Evolutionary conservation across 1,140 invertebrate genomes (phyloP), one percentile per base, ranked within the genome.

Genomic region (Panagrolaimus sp.): DNA sequence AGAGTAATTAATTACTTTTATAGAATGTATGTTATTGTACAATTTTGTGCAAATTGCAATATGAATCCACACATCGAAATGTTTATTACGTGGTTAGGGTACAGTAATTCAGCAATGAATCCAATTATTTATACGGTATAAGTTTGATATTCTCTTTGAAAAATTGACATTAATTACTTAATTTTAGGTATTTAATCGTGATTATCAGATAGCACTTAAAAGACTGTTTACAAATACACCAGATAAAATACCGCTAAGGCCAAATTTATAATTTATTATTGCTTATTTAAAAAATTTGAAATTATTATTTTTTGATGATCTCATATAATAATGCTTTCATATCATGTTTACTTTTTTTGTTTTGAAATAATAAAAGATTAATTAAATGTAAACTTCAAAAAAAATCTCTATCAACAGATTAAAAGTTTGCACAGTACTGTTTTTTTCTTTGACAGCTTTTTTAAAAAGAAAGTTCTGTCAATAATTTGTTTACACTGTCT

Each of bases 31-130:
- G 74, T 82, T 4, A 16, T 83, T 5, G 74, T 82, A 4, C 80
- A 82, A 45, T 82, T 82, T 48, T 82, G 80, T 63, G 63, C 69
- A 43, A 48, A 67, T 23, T 82, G 80, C 65, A 65, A 69, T 38
- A 57, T 80, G 5, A 82, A 82, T 48, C 73, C 76, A 16, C 80
- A 82, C 64, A 78, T 82, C 20, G 80, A 82, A 70, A 82, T 83
- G 82, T 83, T 83, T 67, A 82, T 82, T 11, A 82, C 80, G 2
- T 82, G 80, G 80, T 65, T 83, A 11, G 82, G 80, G 2, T 82
- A 82, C 67, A 69, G 63, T 23, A 83, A 82, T 64, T 79, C 76
- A 11, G 80, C 78, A 20, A 81, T 83, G 81, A 82, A 83, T 68
- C 81, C 81, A 43, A 82, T 82, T 27, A 81, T 81, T 63, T 81